Evolutionary conservation across 2,113 vertebrate genomes (phyloP).

Genomic region (Grammomys dolichurus): DNA sequence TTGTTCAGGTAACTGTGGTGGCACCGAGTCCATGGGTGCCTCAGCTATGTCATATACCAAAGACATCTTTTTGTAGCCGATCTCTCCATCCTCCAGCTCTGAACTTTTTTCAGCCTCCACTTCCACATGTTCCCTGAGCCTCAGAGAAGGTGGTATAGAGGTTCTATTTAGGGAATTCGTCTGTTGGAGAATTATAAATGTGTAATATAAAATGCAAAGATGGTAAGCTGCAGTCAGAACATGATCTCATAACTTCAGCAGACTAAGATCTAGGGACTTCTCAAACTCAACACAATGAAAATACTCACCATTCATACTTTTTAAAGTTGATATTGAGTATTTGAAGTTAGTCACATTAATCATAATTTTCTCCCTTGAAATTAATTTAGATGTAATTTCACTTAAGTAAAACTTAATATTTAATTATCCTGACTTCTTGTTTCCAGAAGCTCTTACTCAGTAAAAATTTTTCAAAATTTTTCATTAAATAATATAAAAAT

Average conservation of each 20-base stretch:
- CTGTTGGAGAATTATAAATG: slow-evolving; percentile 53
- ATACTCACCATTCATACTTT: slow-evolving; percentile 22
- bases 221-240: not conserved
- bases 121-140: not conserved
- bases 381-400: slow-evolving; percentile 40
- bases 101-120: not conserved
- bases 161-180: not conserved
- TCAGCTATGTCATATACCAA: not conserved
- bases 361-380: slow-evolving; percentile 3
- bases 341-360: slow-evolving; percentile 45
- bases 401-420: slow-evolving; percentile 40
- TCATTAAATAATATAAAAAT: slow-evolving; percentile 35
- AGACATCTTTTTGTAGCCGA: not conserved
- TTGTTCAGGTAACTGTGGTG: not conserved
- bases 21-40: not conserved
- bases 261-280: slow-evolving; percentile 20
- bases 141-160: not conserved
- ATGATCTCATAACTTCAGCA: not conserved
- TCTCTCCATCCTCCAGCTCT: not conserved
- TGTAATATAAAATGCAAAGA: slow-evolving; percentile 53
- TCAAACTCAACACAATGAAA: slow-evolving; percentile 33
- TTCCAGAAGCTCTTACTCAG: slow-evolving; percentile 52
- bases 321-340: slow-evolving; percentile 61
- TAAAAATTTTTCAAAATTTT: slow-evolving; percentile 51
- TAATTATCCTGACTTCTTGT: not conserved